Percentiles rank a stretch among this genome's conserved stretches.
These are phyloP conservation scores for Nothoprocta pentlandii DNA, from an alignment of 2,113 vertebrate species.

Conservation along the genomic window DNA sequence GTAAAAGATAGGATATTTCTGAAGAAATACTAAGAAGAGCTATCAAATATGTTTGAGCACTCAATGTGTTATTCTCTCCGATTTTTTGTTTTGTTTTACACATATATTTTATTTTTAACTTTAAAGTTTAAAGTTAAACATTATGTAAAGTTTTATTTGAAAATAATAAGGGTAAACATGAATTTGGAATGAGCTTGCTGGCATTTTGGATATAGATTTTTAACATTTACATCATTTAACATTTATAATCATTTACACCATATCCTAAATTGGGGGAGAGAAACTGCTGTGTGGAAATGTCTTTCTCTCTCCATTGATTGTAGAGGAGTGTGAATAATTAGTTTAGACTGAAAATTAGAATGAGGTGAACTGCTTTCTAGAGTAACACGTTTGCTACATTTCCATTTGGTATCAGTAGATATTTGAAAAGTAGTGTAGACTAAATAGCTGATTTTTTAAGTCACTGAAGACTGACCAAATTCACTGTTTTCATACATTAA, in stretches of 20 bases:
- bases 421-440: background rate
- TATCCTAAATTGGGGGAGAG: background rate
- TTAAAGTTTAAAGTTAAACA: no score
- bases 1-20: background rate
- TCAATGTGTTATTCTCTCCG: background rate
- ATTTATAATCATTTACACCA: background rate
- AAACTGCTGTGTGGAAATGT: background rate
- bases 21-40: background rate
- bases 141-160: background rate
- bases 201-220: background rate
- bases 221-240: background rate
- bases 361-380: background rate
- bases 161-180: background rate
- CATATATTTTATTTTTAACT: background rate
- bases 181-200: background rate
- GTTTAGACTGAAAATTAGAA: background rate
- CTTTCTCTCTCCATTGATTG: background rate
- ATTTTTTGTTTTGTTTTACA: background rate
- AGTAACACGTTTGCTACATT: background rate
- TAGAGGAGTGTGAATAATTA: background rate
- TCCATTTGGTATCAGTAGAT: background rate
- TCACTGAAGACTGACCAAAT: background rate
- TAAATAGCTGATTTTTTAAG: background rate
- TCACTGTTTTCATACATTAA: background rate
- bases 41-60: rapidly evolving